A percentile compares a stretch with the other conserved stretches of the same genome.
phyloP scores from a whole-genome alignment of 2,797 vertebrate species.

The Limnodromus scolopaceus region DNA sequence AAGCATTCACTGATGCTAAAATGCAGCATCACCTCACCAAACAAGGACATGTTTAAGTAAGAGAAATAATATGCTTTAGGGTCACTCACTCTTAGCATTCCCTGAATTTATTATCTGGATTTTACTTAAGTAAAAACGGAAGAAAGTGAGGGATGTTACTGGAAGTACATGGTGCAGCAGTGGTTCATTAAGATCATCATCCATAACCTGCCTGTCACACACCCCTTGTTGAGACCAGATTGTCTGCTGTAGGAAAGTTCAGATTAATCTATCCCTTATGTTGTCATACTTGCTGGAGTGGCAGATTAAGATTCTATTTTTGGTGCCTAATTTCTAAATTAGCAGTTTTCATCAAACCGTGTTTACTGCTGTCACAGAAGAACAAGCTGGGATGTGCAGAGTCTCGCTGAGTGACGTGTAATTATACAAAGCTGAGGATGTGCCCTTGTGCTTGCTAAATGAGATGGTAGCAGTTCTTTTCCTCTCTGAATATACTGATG shows the following conservation, averaged over 20 bases:
- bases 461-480: constrained; percentile 19
- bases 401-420: constrained; percentile 65
- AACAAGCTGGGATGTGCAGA: constrained; percentile 57
- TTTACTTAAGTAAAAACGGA: not conserved
- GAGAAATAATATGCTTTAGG: not conserved
- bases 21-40: not conserved
- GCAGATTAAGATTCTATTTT: constrained; percentile 72
- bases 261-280: constrained; percentile 30
- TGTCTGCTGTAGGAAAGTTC: constrained; percentile 16
- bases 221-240: constrained; percentile 6
- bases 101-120: not conserved
- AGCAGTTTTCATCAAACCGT: constrained; percentile 59
- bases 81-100: not conserved
- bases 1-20: not conserved
- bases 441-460: constrained; percentile 45
- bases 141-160: not conserved
- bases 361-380: constrained; percentile 70
- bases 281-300: constrained; percentile 27
- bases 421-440: constrained; percentile 55
- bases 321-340: constrained; percentile 69
- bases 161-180: not conserved
- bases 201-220: not conserved
- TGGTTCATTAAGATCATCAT: constrained; percentile 13
- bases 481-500: not conserved
- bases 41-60: not conserved